Evolutionary conservation across 2,113 vertebrate species (phyloP).

Genomic region (Coreoperca whiteheadi): DNA sequence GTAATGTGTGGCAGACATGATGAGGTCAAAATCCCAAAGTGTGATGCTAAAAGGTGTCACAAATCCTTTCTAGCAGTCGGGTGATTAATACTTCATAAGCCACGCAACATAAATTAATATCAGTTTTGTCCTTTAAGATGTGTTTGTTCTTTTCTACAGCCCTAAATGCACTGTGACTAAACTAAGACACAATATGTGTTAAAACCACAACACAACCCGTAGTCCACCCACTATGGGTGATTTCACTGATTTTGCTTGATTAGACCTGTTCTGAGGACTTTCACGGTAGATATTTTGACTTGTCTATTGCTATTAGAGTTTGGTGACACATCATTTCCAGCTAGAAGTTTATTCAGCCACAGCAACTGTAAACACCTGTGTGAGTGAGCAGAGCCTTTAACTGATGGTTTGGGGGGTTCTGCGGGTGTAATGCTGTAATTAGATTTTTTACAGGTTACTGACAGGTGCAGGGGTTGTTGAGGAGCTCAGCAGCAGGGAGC

Average conservation of each 20-base stretch:
- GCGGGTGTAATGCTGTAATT: background rate
- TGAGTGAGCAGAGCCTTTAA: no score
- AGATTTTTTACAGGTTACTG: slow-evolving; percentile 52
- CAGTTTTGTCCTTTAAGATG: no score
- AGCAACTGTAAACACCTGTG: background rate
- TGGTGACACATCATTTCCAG: background rate
- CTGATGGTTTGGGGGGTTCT: background rate
- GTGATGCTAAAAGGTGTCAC: no score
- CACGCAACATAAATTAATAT: no score
- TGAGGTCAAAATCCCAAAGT: no score
- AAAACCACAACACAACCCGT: background rate
- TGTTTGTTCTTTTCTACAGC: no score
- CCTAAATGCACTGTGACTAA: no score
- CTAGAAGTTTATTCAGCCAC: background rate
- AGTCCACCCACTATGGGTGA: background rate
- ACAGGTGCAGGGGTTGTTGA: slow-evolving; percentile 77
- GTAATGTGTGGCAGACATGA: no score
- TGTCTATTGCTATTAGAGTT: background rate
- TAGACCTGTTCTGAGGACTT: background rate
- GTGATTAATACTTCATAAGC: no score
- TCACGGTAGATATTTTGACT: no score
- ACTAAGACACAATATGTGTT: no score
- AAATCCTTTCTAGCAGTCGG: no score
- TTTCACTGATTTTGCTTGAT: background rate
- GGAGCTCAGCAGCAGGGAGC: slow-evolving; percentile 61